phyloP scores from a whole-genome alignment of 2,797 vertebrate genomes.

The Gobionotothen gibberifrons region DNA sequence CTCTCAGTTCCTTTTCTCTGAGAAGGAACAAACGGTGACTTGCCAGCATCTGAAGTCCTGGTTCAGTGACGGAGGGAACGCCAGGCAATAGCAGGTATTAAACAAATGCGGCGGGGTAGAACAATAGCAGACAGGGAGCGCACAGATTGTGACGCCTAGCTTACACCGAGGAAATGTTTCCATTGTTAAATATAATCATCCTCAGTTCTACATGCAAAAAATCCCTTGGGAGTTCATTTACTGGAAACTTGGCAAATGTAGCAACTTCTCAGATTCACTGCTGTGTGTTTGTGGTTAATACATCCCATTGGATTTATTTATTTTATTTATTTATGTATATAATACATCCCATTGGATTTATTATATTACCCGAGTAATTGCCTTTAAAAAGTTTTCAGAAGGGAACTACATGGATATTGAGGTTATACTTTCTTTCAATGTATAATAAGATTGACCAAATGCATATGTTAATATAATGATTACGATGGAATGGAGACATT shows the following conservation, averaged over 20 bases:
- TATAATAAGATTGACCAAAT: conserved; percentile 8
- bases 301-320: conserved; percentile 50
- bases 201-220: conserved; percentile 72
- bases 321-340: too few relatives aligned
- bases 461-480: not conserved
- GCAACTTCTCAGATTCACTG: conserved; percentile 61
- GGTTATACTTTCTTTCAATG: conserved; percentile 2
- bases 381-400: conserved; percentile 44
- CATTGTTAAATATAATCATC: conserved; percentile 85
- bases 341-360: conserved; percentile 52
- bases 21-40: conserved; percentile 77
- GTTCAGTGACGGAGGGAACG: conserved; percentile 74
- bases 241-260: conserved; percentile 77
- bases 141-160: conserved; percentile 51
- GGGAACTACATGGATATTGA: conserved; percentile 11
- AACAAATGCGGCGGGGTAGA: conserved; percentile 68
- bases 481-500: not conserved
- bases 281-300: conserved; percentile 62
- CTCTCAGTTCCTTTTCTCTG: conserved; percentile 60
- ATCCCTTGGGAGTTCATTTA: conserved; percentile 76
- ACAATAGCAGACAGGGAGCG: conserved; percentile 59
- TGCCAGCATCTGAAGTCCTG: conserved; percentile 68
- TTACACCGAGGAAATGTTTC: conserved; percentile 70
- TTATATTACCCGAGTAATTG: conserved; percentile 52
- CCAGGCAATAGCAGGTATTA: conserved; percentile 74